A percentile compares a stretch with the other conserved stretches of the same genome.
These are phyloP conservation scores for Oriolus oriolus DNA, from an alignment of 2,113 vertebrate species.

Conservation along the genomic window DNA sequence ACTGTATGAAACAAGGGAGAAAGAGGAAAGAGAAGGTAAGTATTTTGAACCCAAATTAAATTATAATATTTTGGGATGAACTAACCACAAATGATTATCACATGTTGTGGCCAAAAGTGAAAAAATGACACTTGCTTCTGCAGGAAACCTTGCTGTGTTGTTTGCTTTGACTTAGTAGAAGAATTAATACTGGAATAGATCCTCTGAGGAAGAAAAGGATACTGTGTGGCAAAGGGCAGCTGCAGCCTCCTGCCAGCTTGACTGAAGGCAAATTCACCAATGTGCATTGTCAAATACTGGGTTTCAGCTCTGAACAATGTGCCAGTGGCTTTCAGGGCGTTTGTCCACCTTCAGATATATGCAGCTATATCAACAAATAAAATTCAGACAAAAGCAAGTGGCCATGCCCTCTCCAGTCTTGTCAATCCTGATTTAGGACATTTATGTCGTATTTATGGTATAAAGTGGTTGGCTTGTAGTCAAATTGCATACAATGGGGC, in stretches of 20 bases:
- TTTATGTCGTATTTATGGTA: not conserved
- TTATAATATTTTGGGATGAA: not conserved
- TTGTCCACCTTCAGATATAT: not conserved
- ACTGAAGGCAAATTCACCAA: not conserved
- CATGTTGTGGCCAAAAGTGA: not conserved
- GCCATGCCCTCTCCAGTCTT: not conserved
- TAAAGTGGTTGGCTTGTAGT: not conserved
- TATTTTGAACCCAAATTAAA: not conserved
- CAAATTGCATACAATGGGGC: not conserved
- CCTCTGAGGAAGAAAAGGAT: not conserved
- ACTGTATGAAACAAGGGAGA: not conserved
- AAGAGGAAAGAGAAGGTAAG: not conserved
- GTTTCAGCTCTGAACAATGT: not conserved
- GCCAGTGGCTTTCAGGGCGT: not conserved
- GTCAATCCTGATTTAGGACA: not conserved
- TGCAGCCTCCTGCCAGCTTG: not conserved
- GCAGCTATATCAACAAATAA: not conserved
- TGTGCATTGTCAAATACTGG: rapidly evolving
- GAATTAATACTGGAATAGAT: not conserved
- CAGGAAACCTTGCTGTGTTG: not conserved
- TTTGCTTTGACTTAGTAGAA: not conserved
- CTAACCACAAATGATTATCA: not conserved
- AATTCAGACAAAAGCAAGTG: not conserved
- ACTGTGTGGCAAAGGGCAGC: not conserved
- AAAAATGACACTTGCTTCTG: not conserved